Evolutionary conservation across 2,888 invertebrate genomes (phyloP).

Genomic region (Eudasyphora cyanicolor): DNA sequence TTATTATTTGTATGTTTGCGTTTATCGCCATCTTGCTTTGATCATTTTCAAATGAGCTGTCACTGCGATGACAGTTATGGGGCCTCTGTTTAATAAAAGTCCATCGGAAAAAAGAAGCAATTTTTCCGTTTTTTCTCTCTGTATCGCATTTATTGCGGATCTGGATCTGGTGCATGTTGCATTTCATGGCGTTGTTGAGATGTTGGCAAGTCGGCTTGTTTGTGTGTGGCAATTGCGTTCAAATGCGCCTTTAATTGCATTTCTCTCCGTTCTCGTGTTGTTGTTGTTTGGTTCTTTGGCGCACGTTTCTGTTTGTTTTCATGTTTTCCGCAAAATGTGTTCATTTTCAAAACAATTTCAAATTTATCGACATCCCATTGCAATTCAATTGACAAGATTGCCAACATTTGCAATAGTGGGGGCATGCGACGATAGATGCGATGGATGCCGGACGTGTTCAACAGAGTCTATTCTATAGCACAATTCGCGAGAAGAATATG

Average conservation of each 20-base stretch:
- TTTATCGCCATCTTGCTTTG: conserved; percentile 61
- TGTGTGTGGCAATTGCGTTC: background rate
- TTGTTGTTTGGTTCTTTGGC: conserved; percentile 28
- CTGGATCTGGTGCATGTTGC: background rate
- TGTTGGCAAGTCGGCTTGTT: too few relatives aligned
- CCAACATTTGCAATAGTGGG: conserved; percentile 16
- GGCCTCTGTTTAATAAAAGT: conserved; percentile 63
- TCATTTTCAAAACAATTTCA: conserved; percentile 31
- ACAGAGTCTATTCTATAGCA: too few relatives aligned
- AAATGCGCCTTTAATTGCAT: conserved; percentile 28
- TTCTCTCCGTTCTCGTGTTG: background rate
- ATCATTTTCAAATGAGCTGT: conserved; percentile 63
- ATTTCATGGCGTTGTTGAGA: background rate
- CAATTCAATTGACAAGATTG: conserved; percentile 48
- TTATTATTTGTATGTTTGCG: background rate
- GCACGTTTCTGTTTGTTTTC: conserved; percentile 26
- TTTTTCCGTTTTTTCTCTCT: conserved; percentile 47
- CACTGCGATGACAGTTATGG: conserved; percentile 59
- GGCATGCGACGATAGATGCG: background rate
- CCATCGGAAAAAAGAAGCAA: conserved; percentile 30
- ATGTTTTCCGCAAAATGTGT: conserved; percentile 42
- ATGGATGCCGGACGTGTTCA: background rate
- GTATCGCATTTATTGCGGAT: background rate
- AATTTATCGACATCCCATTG: conserved; percentile 59
- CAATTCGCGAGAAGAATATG: background rate